A percentile compares a stretch with the other conserved stretches of the same genome.
Evolutionary conservation across 2,113 vertebrate genomes (phyloP).

Genomic region (Eclectus roratus): DNA sequence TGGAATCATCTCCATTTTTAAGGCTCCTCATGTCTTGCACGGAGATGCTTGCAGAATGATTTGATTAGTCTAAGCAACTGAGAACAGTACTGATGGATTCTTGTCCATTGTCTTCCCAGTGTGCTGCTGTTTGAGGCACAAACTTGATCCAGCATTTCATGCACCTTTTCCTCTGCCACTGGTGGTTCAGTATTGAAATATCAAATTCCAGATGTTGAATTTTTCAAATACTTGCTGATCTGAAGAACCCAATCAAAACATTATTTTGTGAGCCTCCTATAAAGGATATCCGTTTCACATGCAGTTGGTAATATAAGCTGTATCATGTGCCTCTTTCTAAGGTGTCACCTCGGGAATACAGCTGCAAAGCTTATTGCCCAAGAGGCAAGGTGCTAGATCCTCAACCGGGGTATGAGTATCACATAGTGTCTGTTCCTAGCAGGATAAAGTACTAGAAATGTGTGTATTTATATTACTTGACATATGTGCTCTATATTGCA

Average conservation of each 20-base stretch:
- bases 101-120: not conserved
- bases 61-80: not conserved
- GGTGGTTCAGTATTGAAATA: not conserved
- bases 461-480: not conserved
- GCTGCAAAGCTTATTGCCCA: not conserved
- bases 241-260: not conserved
- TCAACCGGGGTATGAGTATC: not conserved
- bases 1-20: not conserved
- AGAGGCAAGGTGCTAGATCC: not conserved
- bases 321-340: not conserved
- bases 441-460: not conserved
- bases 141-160: not conserved
- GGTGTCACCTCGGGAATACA: not conserved
- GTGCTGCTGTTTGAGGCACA: not conserved
- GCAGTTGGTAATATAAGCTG: not conserved
- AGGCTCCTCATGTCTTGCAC: not conserved
- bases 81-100: not conserved
- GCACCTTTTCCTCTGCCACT: not conserved
- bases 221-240: not conserved
- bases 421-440: not conserved
- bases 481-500: not conserved
- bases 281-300: not conserved
- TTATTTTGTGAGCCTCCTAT: not conserved
- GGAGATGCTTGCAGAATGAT: not conserved
- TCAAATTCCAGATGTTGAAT: not conserved